phyloP scores from a whole-genome alignment of 2,113 vertebrate species.

The Ia io region DNA sequence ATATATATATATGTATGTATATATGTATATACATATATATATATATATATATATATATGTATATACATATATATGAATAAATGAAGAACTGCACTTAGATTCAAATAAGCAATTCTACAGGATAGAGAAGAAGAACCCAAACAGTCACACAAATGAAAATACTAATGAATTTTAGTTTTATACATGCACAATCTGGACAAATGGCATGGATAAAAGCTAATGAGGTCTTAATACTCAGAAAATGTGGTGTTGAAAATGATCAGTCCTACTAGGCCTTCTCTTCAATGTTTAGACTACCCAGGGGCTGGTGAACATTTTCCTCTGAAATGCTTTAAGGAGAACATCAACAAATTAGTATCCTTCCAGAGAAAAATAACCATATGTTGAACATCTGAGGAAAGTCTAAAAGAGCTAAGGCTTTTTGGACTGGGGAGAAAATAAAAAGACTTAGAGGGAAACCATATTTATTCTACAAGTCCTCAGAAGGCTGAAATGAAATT shows the following conservation, averaged over 20 bases:
- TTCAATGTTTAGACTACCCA: neutral
- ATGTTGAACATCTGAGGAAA: slow-evolving; percentile 1
- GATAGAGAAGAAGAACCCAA: neutral
- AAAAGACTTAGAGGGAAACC: neutral
- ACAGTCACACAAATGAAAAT: neutral
- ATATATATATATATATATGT: too few relatives aligned
- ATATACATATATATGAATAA: neutral
- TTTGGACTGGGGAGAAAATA: neutral
- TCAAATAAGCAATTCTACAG: neutral
- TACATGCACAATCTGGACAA: neutral
- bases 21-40: too few relatives aligned
- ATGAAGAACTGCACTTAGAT: neutral
- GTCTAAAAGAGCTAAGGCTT: slow-evolving; percentile 6
- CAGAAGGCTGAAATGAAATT: neutral
- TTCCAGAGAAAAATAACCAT: slow-evolving; percentile 15
- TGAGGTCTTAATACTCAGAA: neutral
- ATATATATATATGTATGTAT: too few relatives aligned
- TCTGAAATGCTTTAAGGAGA: neutral
- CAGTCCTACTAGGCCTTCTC: neutral
- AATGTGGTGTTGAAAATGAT: neutral
- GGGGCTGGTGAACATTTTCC: neutral
- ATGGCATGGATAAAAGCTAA: neutral
- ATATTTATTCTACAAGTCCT: neutral
- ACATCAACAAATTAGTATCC: neutral
- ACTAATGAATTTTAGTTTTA: neutral